A percentile compares a stretch with the other conserved stretches of the same genome.
These are phyloP conservation scores for Andrena minutula DNA, from an alignment of 2,888 invertebrate genomes.

Conservation along the genomic window DNA sequence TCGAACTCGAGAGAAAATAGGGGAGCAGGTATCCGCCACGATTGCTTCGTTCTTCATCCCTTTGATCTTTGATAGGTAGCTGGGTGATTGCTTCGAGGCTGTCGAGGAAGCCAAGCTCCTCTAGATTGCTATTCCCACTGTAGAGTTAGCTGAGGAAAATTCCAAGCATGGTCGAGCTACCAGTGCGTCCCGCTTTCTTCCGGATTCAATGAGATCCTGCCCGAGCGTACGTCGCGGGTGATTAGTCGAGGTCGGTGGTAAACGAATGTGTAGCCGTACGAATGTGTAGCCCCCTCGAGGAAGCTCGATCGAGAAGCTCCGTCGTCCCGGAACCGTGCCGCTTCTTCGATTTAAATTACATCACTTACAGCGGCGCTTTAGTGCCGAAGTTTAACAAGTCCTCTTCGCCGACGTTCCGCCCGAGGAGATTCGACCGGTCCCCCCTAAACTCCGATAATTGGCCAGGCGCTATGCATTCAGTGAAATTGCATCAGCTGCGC, in stretches of 20 bases:
- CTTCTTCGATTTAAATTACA: slow-evolving; percentile 54
- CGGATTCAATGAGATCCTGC: too few relatives aligned
- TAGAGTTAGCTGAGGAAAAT: too few relatives aligned
- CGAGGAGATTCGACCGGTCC: slow-evolving; percentile 46
- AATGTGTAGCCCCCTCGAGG: not conserved
- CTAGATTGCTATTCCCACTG: not conserved
- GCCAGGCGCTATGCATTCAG: slow-evolving; percentile 54
- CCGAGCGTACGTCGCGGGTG: not conserved
- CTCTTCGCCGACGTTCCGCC: slow-evolving; percentile 48
- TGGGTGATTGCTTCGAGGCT: not conserved
- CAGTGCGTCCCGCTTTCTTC: too few relatives aligned
- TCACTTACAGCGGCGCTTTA: slow-evolving; percentile 48
- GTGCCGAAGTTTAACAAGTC: slow-evolving; percentile 62
- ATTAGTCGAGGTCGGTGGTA: not conserved
- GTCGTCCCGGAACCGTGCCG: slow-evolving; percentile 17
- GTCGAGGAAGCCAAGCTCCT: not conserved
- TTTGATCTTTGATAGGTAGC: not conserved
- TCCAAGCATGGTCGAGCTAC: too few relatives aligned
- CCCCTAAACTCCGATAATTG: slow-evolving; percentile 64
- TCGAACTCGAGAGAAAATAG: not conserved
- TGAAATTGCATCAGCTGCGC: slow-evolving; percentile 54
- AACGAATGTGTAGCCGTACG: not conserved
- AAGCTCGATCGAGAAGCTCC: slow-evolving; percentile 33
- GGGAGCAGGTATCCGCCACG: not conserved
- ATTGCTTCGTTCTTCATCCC: not conserved